These are phyloP conservation scores for Ischnura elegans DNA, from an alignment of 2,888 invertebrate species.

Conservation along the genomic window DNA sequence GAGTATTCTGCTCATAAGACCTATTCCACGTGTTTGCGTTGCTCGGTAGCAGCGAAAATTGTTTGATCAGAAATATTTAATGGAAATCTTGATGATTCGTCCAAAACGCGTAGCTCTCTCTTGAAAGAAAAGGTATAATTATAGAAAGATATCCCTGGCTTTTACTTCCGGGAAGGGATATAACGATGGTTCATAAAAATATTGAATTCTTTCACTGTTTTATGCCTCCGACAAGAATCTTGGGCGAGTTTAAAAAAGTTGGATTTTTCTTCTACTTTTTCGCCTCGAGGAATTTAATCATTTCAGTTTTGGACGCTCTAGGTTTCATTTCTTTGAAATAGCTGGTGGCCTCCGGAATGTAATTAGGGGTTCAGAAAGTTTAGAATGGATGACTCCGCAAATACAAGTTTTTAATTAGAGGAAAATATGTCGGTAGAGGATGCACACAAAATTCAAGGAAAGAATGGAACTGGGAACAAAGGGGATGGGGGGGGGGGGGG, in stretches of 20 bases:
- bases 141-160: too few relatives aligned
- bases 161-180: background rate
- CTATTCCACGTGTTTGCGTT: background rate
- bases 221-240: background rate
- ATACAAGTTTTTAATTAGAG: background rate
- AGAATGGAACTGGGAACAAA: background rate
- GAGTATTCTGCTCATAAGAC: background rate
- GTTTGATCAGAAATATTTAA: background rate
- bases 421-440: background rate
- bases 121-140: too few relatives aligned
- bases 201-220: background rate
- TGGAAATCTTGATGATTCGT: too few relatives aligned
- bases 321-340: background rate
- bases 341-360: background rate
- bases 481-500: too few relatives aligned
- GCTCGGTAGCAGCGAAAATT: background rate
- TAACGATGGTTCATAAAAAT: background rate
- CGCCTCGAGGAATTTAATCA: background rate
- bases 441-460: background rate
- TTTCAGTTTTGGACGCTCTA: background rate
- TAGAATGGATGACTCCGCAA: constrained; percentile 2
- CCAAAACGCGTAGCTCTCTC: too few relatives aligned
- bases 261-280: background rate
- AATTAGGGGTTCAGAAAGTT: background rate
- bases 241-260: background rate